Conservation (phyloP, 2,113 vertebrate genomes). For the Odocoileus virginianus region DNA sequence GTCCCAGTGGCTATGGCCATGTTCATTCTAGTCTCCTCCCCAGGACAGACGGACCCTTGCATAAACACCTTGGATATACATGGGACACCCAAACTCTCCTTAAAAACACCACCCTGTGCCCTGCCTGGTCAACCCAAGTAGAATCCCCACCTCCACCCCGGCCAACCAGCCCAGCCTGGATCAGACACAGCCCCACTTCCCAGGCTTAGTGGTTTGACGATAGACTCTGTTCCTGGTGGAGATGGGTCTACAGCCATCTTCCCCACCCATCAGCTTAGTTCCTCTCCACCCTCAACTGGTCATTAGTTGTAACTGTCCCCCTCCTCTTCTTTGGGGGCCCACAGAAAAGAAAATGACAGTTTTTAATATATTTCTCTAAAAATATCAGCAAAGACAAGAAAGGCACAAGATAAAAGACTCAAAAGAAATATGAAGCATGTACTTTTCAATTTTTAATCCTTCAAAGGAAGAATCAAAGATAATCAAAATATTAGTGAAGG, state of each 20-base stretch:
- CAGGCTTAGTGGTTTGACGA: neutral
- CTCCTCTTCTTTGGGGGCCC: neutral
- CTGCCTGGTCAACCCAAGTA: neutral
- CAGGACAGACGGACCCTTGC: neutral
- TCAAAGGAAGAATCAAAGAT: conserved; percentile 44
- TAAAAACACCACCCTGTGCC: neutral
- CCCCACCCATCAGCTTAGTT: neutral
- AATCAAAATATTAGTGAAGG: conserved; percentile 25
- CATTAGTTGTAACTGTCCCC: neutral
- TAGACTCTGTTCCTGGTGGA: neutral
- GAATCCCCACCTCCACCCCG: neutral
- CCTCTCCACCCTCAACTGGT: neutral
- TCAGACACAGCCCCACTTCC: neutral
- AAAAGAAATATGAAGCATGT: conserved; percentile 24
- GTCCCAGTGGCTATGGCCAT: neutral
- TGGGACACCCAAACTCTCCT: neutral
- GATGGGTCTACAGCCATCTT: neutral
- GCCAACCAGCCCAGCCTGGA: neutral
- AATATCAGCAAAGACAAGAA: neutral
- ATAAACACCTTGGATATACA: neutral
- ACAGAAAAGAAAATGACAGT: neutral
- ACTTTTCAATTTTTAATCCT: conserved; percentile 8
- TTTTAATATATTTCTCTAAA: conserved; percentile 31
- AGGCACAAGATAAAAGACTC: conserved; percentile 22
- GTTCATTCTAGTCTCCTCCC: neutral